phyloP scores from a whole-genome alignment of 2,113 vertebrate species.

The Cephalopholis sonnerati region DNA sequence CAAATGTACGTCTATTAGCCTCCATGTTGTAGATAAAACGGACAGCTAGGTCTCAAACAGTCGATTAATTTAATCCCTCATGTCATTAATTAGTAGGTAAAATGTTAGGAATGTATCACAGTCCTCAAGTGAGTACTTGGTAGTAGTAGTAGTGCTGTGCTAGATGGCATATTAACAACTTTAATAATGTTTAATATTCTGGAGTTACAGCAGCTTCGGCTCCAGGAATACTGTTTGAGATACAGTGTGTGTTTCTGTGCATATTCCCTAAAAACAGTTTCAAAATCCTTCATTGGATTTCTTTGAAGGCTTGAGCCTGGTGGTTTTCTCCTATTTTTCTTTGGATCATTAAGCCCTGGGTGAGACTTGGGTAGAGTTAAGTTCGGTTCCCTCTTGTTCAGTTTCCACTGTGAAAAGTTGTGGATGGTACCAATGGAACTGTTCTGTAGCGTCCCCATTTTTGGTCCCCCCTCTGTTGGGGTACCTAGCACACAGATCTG shows the following conservation, averaged over 20 bases:
- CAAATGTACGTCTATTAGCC: background rate
- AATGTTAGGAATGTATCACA: background rate
- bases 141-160: background rate
- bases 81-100: constrained; percentile 1
- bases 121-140: background rate
- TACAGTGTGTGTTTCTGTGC: background rate
- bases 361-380: no score
- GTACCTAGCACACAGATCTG: no score
- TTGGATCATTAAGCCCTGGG: background rate
- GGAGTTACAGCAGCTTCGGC: background rate
- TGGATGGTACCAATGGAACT: no score
- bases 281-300: background rate
- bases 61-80: background rate
- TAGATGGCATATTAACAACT: background rate
- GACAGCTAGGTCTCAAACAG: background rate
- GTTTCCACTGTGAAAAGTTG: no score
- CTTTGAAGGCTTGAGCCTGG: background rate
- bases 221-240: background rate
- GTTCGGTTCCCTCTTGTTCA: no score
- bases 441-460: no score
- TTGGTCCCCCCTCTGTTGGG: no score
- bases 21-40: background rate
- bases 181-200: background rate
- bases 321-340: background rate
- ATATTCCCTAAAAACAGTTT: background rate